Base-by-base conservation (phyloP, 2,888 invertebrate genomes). In the Chaetogeoica ovagalla region DNA sequence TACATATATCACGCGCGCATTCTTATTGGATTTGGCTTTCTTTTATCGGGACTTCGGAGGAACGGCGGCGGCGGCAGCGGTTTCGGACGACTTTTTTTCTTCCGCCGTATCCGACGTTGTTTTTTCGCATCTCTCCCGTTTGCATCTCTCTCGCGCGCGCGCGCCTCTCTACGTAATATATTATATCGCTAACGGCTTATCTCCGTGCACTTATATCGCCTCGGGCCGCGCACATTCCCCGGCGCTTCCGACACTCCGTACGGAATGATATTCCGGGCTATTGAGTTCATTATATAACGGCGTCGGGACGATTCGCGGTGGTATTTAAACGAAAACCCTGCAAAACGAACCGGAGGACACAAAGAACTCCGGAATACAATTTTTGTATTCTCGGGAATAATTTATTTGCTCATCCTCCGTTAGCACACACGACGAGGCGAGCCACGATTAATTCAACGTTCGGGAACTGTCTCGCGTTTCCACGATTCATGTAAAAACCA, bases 11-110 rank as follows among this genome's bases (percentile, higher is more conserved):
- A 79, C 52, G 77, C 13, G 77, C 19, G 62, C n/a, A n/a, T 79
- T 57, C 79, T 79, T 79, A 79, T 79, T 70, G 79, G 79, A 79
- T 79, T 77, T 77, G 70, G 77, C 77, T 77, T 71, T 79, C 63
- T 55, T 79, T 79, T 79, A 79, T 79, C 79, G 30, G 30, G 30
- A n/a, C n/a, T 4, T 1, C 30, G n/a, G 71, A 17, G 52, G 69
- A 62, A 21, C 48, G 4, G 21, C 48, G 30, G 30, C 39, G 23
- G 57, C 63, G 79, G 30, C 4, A 71, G 70, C 63, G 79, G 71
- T 69, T 63, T 60, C 62, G 17, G 62, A 70, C 55, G 39, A 39
- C 21, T n/a, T 21, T 57, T 55, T 39, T 63, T 72, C 55, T 63
- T 11, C 30, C 23, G 0, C 37, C 0, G 21, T 8, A 9, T 23